Evolutionary conservation across 2,888 invertebrate species (phyloP).

Genomic region (Nomada flava): DNA sequence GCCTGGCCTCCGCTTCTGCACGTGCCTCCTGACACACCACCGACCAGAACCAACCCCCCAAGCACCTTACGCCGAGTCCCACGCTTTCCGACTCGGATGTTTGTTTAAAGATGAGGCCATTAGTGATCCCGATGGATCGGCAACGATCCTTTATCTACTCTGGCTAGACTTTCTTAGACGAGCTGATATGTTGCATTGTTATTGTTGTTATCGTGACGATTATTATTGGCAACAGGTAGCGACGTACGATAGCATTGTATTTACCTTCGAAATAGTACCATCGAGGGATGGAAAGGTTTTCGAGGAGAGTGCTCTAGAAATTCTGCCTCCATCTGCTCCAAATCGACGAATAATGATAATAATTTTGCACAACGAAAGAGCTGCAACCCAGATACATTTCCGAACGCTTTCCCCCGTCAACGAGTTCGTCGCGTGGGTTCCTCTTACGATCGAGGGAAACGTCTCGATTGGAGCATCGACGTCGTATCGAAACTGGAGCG

Average conservation of each 20-base stretch:
- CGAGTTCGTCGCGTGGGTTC: not conserved
- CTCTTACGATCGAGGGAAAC: not conserved
- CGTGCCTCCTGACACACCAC: constrained; percentile 32
- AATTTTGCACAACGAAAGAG: constrained; percentile 23
- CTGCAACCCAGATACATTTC: not conserved
- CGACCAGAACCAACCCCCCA: constrained; percentile 27
- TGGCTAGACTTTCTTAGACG: no score
- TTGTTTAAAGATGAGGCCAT: constrained; percentile 31
- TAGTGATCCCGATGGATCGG: constrained; percentile 13
- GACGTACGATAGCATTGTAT: not conserved
- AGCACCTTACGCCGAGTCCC: not conserved
- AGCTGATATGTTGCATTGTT: no score
- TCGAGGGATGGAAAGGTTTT: not conserved
- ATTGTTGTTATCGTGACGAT: no score
- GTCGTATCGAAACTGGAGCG: not conserved
- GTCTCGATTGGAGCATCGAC: not conserved
- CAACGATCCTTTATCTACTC: not conserved
- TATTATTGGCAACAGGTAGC: not conserved
- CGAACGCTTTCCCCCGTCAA: no score
- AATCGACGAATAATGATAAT: not conserved
- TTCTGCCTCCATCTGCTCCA: not conserved
- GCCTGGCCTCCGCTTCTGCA: constrained; percentile 20
- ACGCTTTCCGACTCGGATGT: constrained; percentile 12
- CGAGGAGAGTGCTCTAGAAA: not conserved
- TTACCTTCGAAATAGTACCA: not conserved